phyloP scores from a whole-genome alignment of 2,888 invertebrate genomes.

The Torymus texanus region DNA sequence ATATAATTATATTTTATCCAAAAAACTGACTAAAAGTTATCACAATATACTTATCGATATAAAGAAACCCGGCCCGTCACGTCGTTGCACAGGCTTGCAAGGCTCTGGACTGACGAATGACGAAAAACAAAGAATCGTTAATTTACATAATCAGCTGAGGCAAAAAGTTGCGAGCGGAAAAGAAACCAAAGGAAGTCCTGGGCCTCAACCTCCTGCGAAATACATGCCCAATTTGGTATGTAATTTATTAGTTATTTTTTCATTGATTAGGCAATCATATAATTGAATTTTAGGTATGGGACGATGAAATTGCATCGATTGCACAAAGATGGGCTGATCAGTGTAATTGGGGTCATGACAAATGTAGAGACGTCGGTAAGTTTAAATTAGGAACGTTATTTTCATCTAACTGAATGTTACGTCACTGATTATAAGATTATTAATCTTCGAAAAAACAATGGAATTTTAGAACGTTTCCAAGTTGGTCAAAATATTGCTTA shows the following conservation, averaged over 20 bases:
- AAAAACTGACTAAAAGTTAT: no score
- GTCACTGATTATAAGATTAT: no score
- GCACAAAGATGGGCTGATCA: constrained; percentile 74
- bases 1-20: no score
- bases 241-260: neutral
- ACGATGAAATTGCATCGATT: constrained; percentile 70
- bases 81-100: neutral
- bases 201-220: constrained; percentile 61
- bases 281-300: constrained; percentile 60
- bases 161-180: constrained; percentile 58
- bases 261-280: no score
- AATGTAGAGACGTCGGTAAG: constrained; percentile 71
- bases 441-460: no score
- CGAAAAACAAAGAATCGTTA: constrained; percentile 49
- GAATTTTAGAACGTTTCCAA: constrained; percentile 59
- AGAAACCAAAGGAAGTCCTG: constrained; percentile 61
- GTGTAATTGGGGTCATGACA: constrained; percentile 71
- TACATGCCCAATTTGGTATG: constrained; percentile 59
- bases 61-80: neutral
- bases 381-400: constrained; percentile 49
- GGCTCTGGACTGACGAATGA: constrained; percentile 26
- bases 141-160: constrained; percentile 59
- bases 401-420: no score
- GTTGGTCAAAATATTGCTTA: constrained; percentile 74
- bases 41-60: no score